A percentile compares a stretch with the other conserved stretches of the same genome.
Conservation (phyloP, 2,888 invertebrate species). For the Lithosia quadra region DNA sequence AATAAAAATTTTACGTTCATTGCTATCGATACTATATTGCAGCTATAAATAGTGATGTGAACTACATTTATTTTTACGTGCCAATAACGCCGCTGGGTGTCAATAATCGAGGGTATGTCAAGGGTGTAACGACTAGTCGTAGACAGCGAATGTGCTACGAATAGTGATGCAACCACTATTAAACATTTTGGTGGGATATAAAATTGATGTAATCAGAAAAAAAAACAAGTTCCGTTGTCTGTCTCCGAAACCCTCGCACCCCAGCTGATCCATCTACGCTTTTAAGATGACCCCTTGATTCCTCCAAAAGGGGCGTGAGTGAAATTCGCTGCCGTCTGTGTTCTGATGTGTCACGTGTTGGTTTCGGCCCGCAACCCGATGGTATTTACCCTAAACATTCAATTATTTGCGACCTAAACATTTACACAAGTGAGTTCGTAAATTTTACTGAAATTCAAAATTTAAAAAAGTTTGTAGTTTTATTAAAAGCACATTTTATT, state of each 20-base stretch:
- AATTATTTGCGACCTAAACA: not conserved
- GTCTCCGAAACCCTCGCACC: too few relatives aligned
- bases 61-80: slow-evolving; percentile 2
- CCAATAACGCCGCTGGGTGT: not conserved
- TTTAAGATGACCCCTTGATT: too few relatives aligned
- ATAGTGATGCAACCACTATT: not conserved
- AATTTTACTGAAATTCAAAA: not conserved
- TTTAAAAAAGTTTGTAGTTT: not conserved
- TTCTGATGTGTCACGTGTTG: too few relatives aligned
- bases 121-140: too few relatives aligned
- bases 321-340: too few relatives aligned
- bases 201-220: too few relatives aligned
- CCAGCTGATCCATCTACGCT: too few relatives aligned
- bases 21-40: not conserved
- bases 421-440: not conserved
- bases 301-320: too few relatives aligned
- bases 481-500: not conserved
- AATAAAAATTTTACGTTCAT: slow-evolving; percentile 1
- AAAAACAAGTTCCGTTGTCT: too few relatives aligned
- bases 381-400: too few relatives aligned
- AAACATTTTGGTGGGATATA: not conserved
- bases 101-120: slow-evolving; percentile 4
- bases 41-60: not conserved
- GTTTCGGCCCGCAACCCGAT: too few relatives aligned
- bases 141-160: too few relatives aligned